Percentiles rank a stretch among this genome's conserved stretches.
These are phyloP conservation scores for Heliconius melpomene DNA, from an alignment of 1,140 invertebrate genomes.

Conservation along the genomic window DNA sequence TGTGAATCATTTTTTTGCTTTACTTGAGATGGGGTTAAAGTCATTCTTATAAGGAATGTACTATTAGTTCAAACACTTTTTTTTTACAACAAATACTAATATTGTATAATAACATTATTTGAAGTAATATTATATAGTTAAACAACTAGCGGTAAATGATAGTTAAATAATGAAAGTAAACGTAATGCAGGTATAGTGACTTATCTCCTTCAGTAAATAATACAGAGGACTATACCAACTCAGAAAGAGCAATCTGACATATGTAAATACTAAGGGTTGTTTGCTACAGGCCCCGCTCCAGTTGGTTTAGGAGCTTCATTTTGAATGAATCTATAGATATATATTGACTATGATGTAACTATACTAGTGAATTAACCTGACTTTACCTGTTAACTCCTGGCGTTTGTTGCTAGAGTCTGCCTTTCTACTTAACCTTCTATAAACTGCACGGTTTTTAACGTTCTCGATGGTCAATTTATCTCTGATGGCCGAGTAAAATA, in stretches of 20 bases:
- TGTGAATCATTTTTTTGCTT: neutral
- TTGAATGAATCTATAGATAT: neutral
- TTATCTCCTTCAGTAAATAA: neutral
- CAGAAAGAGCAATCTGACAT: neutral
- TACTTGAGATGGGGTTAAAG: no score
- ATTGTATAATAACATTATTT: no score
- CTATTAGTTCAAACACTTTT: no score
- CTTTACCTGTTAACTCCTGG: no score
- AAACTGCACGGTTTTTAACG: no score
- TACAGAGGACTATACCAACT: neutral
- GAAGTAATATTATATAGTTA: no score
- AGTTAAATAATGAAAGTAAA: neutral
- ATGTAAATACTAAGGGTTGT: neutral
- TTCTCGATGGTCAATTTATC: no score
- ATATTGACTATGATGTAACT: neutral
- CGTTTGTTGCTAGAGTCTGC: no score
- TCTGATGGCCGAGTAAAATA: no score
- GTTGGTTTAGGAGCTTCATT: neutral
- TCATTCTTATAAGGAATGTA: no score
- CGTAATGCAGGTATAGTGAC: neutral
- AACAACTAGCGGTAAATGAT: neutral
- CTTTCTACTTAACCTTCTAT: no score
- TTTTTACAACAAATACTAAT: no score
- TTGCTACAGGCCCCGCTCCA: neutral
- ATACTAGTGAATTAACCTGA: neutral